These are phyloP conservation scores for Glaucomys volans DNA, from an alignment of 2,113 vertebrate species.

Conservation along the genomic window DNA sequence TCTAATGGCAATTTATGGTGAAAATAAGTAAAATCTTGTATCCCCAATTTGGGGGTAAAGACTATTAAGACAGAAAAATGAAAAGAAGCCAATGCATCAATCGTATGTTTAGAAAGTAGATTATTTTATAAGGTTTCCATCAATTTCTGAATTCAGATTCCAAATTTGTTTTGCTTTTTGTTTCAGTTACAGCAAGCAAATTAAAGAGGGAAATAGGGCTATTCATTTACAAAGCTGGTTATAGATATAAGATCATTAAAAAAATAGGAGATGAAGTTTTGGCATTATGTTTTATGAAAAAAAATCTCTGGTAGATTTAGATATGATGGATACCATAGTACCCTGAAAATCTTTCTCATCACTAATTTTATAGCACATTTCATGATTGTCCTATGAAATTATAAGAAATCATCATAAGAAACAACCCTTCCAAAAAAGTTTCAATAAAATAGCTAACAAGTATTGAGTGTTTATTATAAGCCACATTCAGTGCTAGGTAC, in stretches of 20 bases:
- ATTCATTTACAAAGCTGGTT: background rate
- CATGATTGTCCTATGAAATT: background rate
- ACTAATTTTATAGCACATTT: background rate
- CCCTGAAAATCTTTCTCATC: background rate
- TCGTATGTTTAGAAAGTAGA: background rate
- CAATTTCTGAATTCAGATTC: slow-evolving; percentile 45
- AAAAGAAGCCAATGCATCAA: background rate
- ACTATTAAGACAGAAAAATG: background rate
- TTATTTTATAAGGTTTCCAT: background rate
- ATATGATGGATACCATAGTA: background rate
- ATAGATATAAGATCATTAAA: background rate
- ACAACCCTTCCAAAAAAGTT: background rate
- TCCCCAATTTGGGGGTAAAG: background rate
- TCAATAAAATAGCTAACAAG: background rate
- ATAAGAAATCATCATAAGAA: too few relatives aligned
- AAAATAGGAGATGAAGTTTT: background rate
- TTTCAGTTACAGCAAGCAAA: background rate
- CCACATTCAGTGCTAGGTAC: background rate
- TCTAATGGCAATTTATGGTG: background rate
- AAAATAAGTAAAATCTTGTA: background rate
- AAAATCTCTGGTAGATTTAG: background rate
- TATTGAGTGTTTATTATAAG: background rate
- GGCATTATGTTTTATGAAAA: background rate
- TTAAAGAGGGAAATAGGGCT: background rate
- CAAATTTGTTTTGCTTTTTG: background rate